Base-by-base conservation (phyloP, 2,113 vertebrate species). In the Raja brachyura region DNA sequence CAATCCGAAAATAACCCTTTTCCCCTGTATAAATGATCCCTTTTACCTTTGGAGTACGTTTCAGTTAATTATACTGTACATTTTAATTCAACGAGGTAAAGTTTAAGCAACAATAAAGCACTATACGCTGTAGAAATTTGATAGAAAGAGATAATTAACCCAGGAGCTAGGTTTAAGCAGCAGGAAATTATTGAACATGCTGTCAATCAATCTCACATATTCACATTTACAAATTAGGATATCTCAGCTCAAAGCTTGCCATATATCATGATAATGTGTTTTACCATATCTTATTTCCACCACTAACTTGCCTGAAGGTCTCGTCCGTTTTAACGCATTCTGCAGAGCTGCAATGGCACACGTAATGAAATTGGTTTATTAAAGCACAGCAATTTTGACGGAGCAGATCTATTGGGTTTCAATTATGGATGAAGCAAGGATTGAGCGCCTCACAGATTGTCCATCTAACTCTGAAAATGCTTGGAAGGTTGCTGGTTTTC, bases 21-120 rank as follows among this genome's bases (percentile, higher is more conserved):
- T 88, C 63, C 59, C 28, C n/a, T 77, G 75, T 10, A 77, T 77
- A 63, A 88, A 31, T 66, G 28, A 88, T 85, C n/a, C 6, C 54
- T 61, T 86, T 86, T 61, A 61, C 56, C 83, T 88, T 88, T 18
- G 31, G 83, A 11, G 28, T 31, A 88, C 63, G 61, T n/a, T 88
- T 88, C 1, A 31, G n/a, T 66, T 88, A 88, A 88, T 88, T 63
- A 88, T 31, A 31, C 5, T 31, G 31, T 88, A 63, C 31, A 28
- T 31, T 86, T 63, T 86, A 88, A 63, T 88, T 88, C 61, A 88
- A 66, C 59, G 63, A 86, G 59, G 28, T 8, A 88, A 88, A 88
- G 83, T 2, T n/a, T 14, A 31, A 63, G 83, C 83, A 88, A 88
- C 59, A 88, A 20, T 66, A 63, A 31, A 31, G 54, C 59, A 56